These are phyloP conservation scores for Brachyhypopomus occidentalis DNA, from an alignment of 2,113 vertebrate genomes.

Conservation along the genomic window DNA sequence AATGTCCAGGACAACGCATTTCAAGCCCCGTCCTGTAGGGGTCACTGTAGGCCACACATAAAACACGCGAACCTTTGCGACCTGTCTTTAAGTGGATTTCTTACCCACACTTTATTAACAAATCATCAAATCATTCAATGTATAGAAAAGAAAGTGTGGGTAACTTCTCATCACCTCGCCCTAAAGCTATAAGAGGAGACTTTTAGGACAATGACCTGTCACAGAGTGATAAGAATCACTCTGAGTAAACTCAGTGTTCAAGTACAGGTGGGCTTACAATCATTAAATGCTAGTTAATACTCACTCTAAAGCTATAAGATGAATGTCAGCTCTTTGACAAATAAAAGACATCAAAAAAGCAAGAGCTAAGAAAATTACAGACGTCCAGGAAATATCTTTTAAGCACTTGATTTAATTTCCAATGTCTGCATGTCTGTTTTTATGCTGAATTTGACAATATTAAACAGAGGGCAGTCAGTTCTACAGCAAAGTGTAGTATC, in stretches of 20 bases:
- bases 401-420: no score
- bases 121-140: constrained; percentile 1
- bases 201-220: not conserved
- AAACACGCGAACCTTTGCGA: not conserved
- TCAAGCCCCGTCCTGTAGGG: constrained; percentile 19
- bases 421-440: no score
- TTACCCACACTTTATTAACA: constrained; percentile 23
- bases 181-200: not conserved
- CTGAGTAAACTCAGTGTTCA: no score
- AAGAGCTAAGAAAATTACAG: no score
- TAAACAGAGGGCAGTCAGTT: no score
- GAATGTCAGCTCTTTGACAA: not conserved
- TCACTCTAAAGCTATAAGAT: not conserved
- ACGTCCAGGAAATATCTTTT: no score
- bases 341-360: no score
- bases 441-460: no score
- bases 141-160: not conserved
- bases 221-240: not conserved
- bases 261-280: no score
- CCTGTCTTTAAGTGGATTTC: not conserved
- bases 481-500: not conserved
- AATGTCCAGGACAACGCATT: not conserved
- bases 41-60: constrained; percentile 6
- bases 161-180: not conserved
- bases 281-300: no score